These are phyloP conservation scores for Vidua chalybeata DNA, from an alignment of 2,113 vertebrate species.

Conservation along the genomic window DNA sequence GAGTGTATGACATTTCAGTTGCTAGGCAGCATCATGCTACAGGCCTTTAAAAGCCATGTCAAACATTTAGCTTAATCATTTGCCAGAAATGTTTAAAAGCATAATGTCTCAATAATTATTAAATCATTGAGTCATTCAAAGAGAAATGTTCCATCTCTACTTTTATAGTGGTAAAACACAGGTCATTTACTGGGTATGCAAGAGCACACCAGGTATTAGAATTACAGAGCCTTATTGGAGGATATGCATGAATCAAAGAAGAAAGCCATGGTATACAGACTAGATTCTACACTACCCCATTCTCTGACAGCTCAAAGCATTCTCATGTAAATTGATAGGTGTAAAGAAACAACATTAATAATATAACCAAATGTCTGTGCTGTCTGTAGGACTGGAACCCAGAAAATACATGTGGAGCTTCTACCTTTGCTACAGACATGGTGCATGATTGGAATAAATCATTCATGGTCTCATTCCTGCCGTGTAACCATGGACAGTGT, in stretches of 20 bases:
- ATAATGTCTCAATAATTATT: conserved; percentile 62
- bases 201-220: neutral
- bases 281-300: neutral
- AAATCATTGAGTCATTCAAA: neutral
- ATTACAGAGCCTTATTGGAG: conserved; percentile 27
- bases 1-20: neutral
- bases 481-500: neutral
- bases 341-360: neutral
- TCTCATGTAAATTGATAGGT: conserved; percentile 4
- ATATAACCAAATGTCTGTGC: neutral
- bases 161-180: neutral
- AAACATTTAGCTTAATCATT: conserved; percentile 48
- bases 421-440: neutral
- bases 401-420: neutral
- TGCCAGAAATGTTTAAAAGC: conserved; percentile 59
- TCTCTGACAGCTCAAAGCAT: neutral
- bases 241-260: neutral
- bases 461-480: neutral
- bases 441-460: neutral
- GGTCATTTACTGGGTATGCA: neutral
- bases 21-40: neutral
- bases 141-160: conserved; percentile 7
- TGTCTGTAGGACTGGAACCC: neutral
- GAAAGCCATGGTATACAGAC: neutral
- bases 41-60: conserved; percentile 41